phyloP scores from a whole-genome alignment of 2,113 vertebrate genomes.

The Passer domesticus region DNA sequence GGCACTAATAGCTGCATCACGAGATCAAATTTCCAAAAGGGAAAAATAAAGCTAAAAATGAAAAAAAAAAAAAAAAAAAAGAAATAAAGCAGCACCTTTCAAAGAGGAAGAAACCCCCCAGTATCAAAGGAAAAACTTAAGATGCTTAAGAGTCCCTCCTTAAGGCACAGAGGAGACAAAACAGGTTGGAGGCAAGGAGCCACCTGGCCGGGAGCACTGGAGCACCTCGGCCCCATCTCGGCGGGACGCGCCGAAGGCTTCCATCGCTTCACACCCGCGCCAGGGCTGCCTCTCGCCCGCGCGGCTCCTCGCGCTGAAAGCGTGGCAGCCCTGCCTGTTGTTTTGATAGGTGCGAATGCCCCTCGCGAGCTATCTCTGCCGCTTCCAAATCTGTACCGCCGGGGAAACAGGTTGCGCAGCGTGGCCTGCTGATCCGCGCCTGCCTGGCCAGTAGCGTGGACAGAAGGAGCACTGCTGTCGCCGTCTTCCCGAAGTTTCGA shows the following conservation, averaged over 20 bases:
- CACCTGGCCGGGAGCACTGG: background rate
- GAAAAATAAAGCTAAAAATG: background rate
- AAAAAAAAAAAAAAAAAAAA: too few relatives aligned
- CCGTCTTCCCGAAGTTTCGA: background rate
- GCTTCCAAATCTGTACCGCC: slow-evolving; percentile 45
- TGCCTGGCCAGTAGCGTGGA: slow-evolving; percentile 53
- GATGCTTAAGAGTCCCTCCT: background rate
- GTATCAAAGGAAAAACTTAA: background rate
- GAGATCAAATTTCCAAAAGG: background rate
- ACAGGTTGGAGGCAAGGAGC: slow-evolving; percentile 33
- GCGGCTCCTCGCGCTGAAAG: background rate
- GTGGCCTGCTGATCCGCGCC: slow-evolving; percentile 44
- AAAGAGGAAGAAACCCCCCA: background rate
- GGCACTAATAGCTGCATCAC: fast-evolving
- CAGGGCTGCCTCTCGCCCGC: background rate
- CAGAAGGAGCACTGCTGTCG: slow-evolving; percentile 52
- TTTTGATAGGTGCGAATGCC: slow-evolving; percentile 52
- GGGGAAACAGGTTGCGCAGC: slow-evolving; percentile 41
- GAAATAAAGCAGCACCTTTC: background rate
- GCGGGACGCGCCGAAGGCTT: fast-evolving
- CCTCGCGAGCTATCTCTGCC: slow-evolving; percentile 32
- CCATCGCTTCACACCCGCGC: background rate
- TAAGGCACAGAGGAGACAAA: slow-evolving; percentile 18
- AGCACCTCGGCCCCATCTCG: background rate
- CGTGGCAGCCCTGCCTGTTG: slow-evolving; percentile 51